A percentile compares a stretch with the other conserved stretches of the same genome.
Conservation (phyloP, 2,113 vertebrate species). For the Sarotherodon lohbergeri region DNA sequence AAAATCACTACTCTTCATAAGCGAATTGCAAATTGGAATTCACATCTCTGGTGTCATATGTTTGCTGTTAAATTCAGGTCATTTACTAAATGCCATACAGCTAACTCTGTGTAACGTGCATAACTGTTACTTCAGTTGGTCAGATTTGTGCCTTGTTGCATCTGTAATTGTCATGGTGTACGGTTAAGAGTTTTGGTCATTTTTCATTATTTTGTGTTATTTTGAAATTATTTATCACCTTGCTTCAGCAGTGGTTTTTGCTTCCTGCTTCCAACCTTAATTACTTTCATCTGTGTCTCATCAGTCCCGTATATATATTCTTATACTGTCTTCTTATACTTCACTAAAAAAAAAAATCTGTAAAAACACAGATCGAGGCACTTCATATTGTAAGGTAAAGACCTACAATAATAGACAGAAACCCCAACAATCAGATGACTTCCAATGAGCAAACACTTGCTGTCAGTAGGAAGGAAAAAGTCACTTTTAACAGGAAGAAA, state of each 20-base stretch:
- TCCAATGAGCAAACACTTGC: too few relatives aligned
- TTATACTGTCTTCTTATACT: too few relatives aligned
- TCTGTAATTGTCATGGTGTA: not conserved
- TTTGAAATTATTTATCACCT: not conserved
- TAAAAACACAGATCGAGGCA: too few relatives aligned
- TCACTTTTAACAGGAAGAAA: too few relatives aligned
- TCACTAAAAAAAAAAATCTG: too few relatives aligned
- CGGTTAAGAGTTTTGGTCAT: not conserved
- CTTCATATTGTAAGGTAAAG: too few relatives aligned
- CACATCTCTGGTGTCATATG: not conserved
- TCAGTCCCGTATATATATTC: too few relatives aligned
- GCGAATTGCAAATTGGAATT: not conserved
- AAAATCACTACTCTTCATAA: not conserved
- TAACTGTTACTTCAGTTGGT: not conserved
- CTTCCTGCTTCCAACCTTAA: not conserved
- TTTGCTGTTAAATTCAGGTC: not conserved
- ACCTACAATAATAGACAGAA: too few relatives aligned
- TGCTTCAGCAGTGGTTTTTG: not conserved
- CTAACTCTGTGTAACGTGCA: not conserved
- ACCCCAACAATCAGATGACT: too few relatives aligned
- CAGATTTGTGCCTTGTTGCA: not conserved
- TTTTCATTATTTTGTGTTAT: not conserved
- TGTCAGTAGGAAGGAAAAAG: too few relatives aligned
- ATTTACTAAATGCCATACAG: not conserved
- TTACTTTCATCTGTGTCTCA: too few relatives aligned